Base-by-base conservation (phyloP, 1,140 invertebrate species). In the Limonius californicus region DNA sequence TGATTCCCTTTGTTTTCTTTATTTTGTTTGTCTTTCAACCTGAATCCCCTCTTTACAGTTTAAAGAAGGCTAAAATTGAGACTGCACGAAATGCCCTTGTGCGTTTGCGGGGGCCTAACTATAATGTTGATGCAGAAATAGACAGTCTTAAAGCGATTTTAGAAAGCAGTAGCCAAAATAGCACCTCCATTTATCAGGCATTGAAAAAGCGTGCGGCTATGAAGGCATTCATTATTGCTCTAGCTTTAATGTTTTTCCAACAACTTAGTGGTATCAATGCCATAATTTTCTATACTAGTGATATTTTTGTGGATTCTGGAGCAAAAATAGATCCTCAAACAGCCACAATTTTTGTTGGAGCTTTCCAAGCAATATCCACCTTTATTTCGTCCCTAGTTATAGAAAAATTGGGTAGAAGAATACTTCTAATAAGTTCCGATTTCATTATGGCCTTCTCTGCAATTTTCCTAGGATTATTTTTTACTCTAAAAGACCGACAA, bases 241-340 rank as follows among this genome's bases (percentile, higher is more conserved):
- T 83, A 45, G 77, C 77, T 67, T 78, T 93, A 0, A 92, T 93
- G 90, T 78, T 89, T 20, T 89, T 93, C 64, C 91, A 94, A 71
- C 91, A 93, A 70, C 76, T 92, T 19, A 87, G 84, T 57, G 89
- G 91, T 2, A 87, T 93, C 35, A 93, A 91, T 67, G 86, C 87
- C 1, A 83, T 93, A 21, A 85, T 92, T 57, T 91, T 92, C 70
- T 92, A 91, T 66, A 80, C 86, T 0, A 82, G 81, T 2, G 75
- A 77, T 0, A 91, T 94, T 21, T 92, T 94, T 66, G 62, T 76
- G 11, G 73, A 65, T 3, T 80, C 85, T 15, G 77, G 81, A 54
- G 79, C 67, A 15, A 60, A 64, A 0, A 64, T 93, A 1, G 72
- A 83, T 39, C 72, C 85, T 0, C 79, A 80, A 68, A 72, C 80